Evolutionary conservation across 2,113 vertebrate species (phyloP).

Genomic region (Oreochromis niloticus): DNA sequence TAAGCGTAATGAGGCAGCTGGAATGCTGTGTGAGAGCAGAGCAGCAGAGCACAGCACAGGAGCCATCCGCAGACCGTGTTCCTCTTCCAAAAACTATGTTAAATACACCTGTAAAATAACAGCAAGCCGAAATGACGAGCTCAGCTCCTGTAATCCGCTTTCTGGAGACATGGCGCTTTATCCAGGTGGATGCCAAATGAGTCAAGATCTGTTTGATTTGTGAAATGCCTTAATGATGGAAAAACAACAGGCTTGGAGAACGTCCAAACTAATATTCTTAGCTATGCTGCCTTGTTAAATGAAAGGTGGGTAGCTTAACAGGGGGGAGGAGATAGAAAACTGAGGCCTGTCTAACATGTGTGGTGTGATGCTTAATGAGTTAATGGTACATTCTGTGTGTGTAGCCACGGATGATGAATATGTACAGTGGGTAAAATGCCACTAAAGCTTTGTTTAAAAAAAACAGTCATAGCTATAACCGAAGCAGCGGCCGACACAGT

Average conservation of each 20-base stretch:
- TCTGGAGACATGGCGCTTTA: neutral
- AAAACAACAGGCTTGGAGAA: slow-evolving; percentile 53
- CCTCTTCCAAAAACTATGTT: neutral
- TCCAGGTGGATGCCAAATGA: slow-evolving; percentile 46
- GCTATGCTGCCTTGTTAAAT: neutral
- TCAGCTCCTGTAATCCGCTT: slow-evolving; percentile 2
- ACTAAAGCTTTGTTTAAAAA: neutral
- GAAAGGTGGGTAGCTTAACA: slow-evolving; percentile 7
- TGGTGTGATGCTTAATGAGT: neutral
- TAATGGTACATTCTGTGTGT: neutral
- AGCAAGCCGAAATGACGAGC: neutral
- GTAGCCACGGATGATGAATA: neutral
- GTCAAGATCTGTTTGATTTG: slow-evolving; percentile 20
- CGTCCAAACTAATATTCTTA: slow-evolving; percentile 49
- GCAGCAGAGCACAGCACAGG: neutral
- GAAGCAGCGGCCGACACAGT: neutral
- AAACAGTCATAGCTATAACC: neutral
- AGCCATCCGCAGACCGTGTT: neutral
- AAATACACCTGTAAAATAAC: slow-evolving; percentile 21
- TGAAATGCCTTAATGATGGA: slow-evolving; percentile 34
- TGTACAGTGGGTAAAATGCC: neutral
- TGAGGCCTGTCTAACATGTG: slow-evolving; percentile 10
- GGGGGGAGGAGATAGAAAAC: slow-evolving; percentile 1
- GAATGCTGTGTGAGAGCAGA: slow-evolving; percentile 25
- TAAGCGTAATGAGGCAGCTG: slow-evolving; percentile 42